Percentiles rank a stretch among this genome's conserved stretches.
Evolutionary conservation across 64 coral and sea anemone species (phyloP).

Genomic region (Stichodactyla helianthus): DNA sequence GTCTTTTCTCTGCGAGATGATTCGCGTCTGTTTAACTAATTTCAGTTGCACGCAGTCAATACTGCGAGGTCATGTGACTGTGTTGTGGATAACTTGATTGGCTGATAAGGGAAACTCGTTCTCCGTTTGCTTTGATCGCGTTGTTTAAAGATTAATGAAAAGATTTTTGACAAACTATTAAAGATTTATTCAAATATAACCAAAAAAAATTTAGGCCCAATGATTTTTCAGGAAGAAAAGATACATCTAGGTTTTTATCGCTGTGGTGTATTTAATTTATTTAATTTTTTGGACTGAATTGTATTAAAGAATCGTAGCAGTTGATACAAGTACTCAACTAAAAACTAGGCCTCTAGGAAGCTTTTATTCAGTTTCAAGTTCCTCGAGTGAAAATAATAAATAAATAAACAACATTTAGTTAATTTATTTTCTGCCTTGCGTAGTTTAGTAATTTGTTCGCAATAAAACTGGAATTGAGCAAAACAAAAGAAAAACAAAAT

Average conservation of each 20-base stretch:
- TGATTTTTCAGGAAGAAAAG: neutral
- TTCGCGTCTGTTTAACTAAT: neutral
- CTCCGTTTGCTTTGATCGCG: neutral
- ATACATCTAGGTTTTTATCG: neutral
- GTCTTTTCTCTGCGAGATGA: neutral
- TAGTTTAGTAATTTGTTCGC: neutral
- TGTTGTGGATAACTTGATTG: neutral
- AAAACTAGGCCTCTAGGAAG: no score
- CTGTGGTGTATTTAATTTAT: neutral
- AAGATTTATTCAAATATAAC: constrained; percentile 2
- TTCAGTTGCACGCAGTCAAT: neutral
- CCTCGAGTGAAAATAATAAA: neutral
- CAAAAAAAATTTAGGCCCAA: neutral
- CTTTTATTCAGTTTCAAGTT: neutral
- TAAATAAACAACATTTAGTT: neutral
- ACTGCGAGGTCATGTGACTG: neutral
- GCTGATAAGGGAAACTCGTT: neutral
- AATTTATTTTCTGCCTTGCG: neutral
- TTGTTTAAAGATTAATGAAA: constrained; percentile 25
- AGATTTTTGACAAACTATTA: constrained; percentile 6
- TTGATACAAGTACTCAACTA: neutral
- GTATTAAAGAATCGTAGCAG: neutral
- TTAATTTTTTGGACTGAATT: neutral
- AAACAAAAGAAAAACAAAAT: neutral
- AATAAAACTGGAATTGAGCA: neutral